Conservation (phyloP, 1,140 invertebrate genomes). For the Heliconius melpomene region DNA sequence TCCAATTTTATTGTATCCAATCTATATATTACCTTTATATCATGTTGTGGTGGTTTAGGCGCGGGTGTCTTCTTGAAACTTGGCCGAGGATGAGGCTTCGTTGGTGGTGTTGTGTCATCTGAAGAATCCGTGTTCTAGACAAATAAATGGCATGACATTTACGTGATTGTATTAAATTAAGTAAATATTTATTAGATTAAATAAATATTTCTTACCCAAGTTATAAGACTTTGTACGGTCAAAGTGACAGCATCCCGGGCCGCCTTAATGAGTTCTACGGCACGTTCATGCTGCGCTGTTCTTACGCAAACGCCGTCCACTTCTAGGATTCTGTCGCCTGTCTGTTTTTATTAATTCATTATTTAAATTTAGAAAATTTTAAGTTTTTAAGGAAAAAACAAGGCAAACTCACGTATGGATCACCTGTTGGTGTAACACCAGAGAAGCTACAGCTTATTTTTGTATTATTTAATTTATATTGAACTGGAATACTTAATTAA, state of each 20-base stretch:
- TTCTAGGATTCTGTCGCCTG: slow-evolving; percentile 94
- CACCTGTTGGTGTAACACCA: too few species aligned
- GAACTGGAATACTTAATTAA: too few species aligned
- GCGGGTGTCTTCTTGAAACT: slow-evolving; percentile 52
- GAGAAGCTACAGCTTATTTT: too few species aligned
- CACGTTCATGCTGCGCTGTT: slow-evolving; percentile 95
- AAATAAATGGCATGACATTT: not conserved
- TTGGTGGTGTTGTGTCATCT: slow-evolving; percentile 56
- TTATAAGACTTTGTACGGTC: slow-evolving; percentile 94
- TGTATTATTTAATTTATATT: too few species aligned
- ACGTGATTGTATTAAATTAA: too few species aligned
- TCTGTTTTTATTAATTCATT: slow-evolving; percentile 76
- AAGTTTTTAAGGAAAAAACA: too few species aligned
- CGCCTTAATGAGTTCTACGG: slow-evolving; percentile 97
- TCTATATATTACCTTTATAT: slow-evolving; percentile 58
- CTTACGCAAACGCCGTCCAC: slow-evolving; percentile 96
- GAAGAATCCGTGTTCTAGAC: slow-evolving; percentile 70
- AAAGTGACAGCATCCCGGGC: slow-evolving; percentile 94
- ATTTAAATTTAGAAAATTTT: too few species aligned
- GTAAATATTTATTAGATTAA: too few species aligned
- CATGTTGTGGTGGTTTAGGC: slow-evolving; percentile 55
- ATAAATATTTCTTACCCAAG: slow-evolving; percentile 84
- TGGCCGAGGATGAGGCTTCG: slow-evolving; percentile 48
- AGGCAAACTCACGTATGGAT: too few species aligned
- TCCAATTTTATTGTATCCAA: too few species aligned